Conservation (phyloP, 2,113 vertebrate genomes). For the Paratilapia polleni region DNA sequence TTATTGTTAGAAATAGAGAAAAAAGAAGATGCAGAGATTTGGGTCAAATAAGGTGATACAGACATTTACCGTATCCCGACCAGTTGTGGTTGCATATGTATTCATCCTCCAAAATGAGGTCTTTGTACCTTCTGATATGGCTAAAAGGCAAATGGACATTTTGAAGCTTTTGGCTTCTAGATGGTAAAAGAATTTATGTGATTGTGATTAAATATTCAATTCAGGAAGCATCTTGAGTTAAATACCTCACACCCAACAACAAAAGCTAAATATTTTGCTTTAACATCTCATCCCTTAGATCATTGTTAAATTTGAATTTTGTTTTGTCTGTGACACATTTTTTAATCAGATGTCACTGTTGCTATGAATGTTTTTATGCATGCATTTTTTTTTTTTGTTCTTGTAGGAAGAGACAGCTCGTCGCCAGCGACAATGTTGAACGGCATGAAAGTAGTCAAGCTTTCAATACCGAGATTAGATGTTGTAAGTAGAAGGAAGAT, state of each 20-base stretch:
- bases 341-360: background rate
- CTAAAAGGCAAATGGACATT: background rate
- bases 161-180: background rate
- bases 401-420: conserved; percentile 37
- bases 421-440: conserved; percentile 38
- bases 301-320: background rate
- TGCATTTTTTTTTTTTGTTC: background rate
- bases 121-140: background rate
- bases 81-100: background rate
- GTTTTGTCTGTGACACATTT: accelerated
- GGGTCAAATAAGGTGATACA: background rate
- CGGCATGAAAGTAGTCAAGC: conserved; percentile 57
- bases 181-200: background rate
- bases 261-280: background rate
- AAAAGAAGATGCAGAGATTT: background rate
- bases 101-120: background rate
- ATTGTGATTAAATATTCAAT: background rate
- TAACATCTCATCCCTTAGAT: background rate
- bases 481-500: conserved; percentile 23
- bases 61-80: background rate
- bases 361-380: background rate
- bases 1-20: background rate
- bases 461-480: background rate
- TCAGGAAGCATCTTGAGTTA: background rate
- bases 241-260: accelerated